Conservation (phyloP, 37 sponge, comb jelly and placozoan species). For the Crambe crambe region DNA sequence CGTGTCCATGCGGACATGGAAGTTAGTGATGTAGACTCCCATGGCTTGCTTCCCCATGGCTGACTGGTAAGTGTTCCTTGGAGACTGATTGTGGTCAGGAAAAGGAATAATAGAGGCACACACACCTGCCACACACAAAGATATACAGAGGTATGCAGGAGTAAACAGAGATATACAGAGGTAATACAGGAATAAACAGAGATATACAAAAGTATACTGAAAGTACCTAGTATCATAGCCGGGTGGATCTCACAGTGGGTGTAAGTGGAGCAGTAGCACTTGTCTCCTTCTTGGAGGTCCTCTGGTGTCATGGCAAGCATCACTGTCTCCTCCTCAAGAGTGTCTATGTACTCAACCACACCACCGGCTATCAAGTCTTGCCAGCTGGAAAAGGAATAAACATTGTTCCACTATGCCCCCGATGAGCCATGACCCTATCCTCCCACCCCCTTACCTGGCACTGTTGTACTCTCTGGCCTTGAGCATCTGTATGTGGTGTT, state of each 20-base stretch:
- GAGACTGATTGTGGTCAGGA: slow-evolving; percentile 99
- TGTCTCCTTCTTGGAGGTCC: slow-evolving; percentile 74
- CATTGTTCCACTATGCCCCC: neutral
- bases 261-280: slow-evolving; percentile 95
- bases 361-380: slow-evolving; percentile 97
- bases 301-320: slow-evolving; percentile 99
- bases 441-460: slow-evolving; percentile 59
- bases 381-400: slow-evolving; percentile 61
- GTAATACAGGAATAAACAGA: no score
- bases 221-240: slow-evolving; percentile 94
- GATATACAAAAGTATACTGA: neutral
- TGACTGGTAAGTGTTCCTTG: slow-evolving; percentile 99
- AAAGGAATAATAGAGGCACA: slow-evolving; percentile 99
- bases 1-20: slow-evolving; percentile 99
- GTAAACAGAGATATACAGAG: no score
- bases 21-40: slow-evolving; percentile 99
- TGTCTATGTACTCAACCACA: slow-evolving; percentile 99
- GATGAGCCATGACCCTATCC: neutral
- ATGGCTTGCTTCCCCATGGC: slow-evolving; percentile 99
- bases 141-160: no score
- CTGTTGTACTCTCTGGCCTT: slow-evolving; percentile 96
- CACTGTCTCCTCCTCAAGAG: slow-evolving; percentile 98
- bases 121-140: slow-evolving; percentile 48
- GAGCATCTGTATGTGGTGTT: slow-evolving; percentile 91
- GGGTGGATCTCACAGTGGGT: slow-evolving; percentile 99